Evolutionary conservation across 1,140 invertebrate genomes (phyloP).

Genomic region (Harlomillsia oculata): DNA sequence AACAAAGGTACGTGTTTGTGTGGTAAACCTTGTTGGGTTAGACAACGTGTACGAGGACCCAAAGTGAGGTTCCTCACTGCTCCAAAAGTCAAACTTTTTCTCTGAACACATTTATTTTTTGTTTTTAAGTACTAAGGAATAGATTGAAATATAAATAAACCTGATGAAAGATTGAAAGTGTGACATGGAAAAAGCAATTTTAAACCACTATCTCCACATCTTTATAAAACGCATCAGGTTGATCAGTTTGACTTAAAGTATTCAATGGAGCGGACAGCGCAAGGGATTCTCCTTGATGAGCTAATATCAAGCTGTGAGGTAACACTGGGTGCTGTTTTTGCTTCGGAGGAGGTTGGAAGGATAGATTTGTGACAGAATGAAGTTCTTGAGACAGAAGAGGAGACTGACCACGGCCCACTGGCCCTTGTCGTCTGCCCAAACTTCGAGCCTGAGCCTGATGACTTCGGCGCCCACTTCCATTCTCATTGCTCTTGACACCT

Average conservation of each 20-base stretch:
- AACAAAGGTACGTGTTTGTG: no score
- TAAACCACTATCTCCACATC: conserved; percentile 28
- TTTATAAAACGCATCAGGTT: conserved; percentile 23
- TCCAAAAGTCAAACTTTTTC: no score
- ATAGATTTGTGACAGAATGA: neutral
- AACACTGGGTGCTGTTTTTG: conserved; percentile 29
- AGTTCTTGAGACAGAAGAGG: conserved; percentile 6
- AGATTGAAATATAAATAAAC: no score
- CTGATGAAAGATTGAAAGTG: no score
- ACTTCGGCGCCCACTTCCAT: neutral
- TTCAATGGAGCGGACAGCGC: conserved; percentile 3
- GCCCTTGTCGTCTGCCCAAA: conserved; percentile 15
- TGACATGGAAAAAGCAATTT: no score
- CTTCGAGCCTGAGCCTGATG: neutral
- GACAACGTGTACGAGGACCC: no score
- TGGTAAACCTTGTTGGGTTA: no score
- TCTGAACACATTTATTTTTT: no score
- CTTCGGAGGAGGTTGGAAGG: conserved; percentile 25
- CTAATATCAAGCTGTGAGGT: conserved; percentile 21
- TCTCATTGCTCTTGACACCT: no score
- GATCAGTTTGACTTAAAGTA: neutral
- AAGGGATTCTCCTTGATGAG: conserved; percentile 15
- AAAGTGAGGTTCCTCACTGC: no score
- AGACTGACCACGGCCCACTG: conserved; percentile 15
- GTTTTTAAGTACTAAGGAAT: no score